A percentile compares a stretch with the other conserved stretches of the same genome.
phyloP scores from a whole-genome alignment of 1,140 invertebrate species.

The Heliconius himera region DNA sequence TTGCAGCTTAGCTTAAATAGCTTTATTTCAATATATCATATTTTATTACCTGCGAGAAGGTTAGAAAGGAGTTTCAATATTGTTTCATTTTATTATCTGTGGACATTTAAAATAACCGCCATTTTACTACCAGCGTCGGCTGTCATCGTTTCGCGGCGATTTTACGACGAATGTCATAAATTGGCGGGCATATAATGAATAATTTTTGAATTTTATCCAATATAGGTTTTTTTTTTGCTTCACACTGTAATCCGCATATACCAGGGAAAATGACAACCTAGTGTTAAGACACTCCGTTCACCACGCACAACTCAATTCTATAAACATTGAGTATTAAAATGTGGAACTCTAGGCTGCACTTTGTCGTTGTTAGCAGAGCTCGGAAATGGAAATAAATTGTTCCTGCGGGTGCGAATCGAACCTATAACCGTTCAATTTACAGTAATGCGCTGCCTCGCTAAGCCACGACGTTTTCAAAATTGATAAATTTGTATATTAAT shows the following conservation, averaged over 20 bases:
- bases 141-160: slow-evolving; percentile 42
- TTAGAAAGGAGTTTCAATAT: slow-evolving; percentile 8
- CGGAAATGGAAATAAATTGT: no score
- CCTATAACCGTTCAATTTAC: no score
- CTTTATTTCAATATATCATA: slow-evolving; percentile 10
- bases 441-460: no score
- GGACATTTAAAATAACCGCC: slow-evolving; percentile 37
- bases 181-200: slow-evolving; percentile 28
- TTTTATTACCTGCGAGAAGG: background rate
- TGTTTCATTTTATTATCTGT: slow-evolving; percentile 28
- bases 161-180: slow-evolving; percentile 43
- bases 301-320: background rate
- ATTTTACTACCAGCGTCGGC: slow-evolving; percentile 42
- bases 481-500: no score
- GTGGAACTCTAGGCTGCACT: no score
- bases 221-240: background rate
- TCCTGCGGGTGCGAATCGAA: no score
- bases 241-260: no score
- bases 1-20: slow-evolving; percentile 5
- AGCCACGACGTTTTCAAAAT: no score
- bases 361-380: no score
- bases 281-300: background rate
- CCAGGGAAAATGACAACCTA: background rate
- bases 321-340: no score
- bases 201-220: background rate